A percentile compares a stretch with the other conserved stretches of the same genome.
phyloP scores from a whole-genome alignment of 1,140 invertebrate genomes.

The Drosophila fuyamai region DNA sequence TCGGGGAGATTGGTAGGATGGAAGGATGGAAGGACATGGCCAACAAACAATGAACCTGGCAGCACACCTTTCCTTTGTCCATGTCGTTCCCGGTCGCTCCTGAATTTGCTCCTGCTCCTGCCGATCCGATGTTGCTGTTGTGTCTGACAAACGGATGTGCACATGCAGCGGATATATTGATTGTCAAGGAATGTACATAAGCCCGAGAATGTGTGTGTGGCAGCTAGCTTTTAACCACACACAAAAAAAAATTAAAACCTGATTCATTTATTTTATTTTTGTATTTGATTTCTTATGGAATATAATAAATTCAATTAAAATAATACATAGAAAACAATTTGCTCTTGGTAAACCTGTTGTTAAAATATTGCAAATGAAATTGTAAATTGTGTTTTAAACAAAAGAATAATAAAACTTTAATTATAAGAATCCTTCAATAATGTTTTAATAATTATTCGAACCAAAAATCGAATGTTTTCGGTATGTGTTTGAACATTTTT shows the following conservation, averaged over 20 bases:
- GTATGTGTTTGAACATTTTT: too few relatives aligned
- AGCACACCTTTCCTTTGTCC: constrained; percentile 65
- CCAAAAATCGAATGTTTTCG: too few relatives aligned
- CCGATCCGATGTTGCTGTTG: constrained; percentile 18
- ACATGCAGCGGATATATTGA: constrained; percentile 82
- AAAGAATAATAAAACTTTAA: too few relatives aligned
- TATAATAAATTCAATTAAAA: too few relatives aligned
- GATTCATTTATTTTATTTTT: too few relatives aligned
- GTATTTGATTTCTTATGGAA: too few relatives aligned
- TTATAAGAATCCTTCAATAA: too few relatives aligned
- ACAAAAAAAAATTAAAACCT: neutral
- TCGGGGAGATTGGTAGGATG: neutral
- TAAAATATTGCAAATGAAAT: too few relatives aligned
- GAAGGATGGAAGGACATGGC: constrained; percentile 33
- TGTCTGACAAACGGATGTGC: constrained; percentile 63
- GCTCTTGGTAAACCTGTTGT: too few relatives aligned
- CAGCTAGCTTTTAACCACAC: constrained; percentile 13
- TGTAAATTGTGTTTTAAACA: too few relatives aligned
- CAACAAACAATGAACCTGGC: constrained; percentile 51
- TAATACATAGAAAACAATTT: too few relatives aligned
- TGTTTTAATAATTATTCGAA: too few relatives aligned
- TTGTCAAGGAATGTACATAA: constrained; percentile 58
- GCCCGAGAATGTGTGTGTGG: constrained; percentile 3
- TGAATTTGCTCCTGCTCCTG: constrained; percentile 10
- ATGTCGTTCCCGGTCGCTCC: neutral